Conservation (phyloP, 2,888 invertebrate species). For the Pheosia tremula region DNA sequence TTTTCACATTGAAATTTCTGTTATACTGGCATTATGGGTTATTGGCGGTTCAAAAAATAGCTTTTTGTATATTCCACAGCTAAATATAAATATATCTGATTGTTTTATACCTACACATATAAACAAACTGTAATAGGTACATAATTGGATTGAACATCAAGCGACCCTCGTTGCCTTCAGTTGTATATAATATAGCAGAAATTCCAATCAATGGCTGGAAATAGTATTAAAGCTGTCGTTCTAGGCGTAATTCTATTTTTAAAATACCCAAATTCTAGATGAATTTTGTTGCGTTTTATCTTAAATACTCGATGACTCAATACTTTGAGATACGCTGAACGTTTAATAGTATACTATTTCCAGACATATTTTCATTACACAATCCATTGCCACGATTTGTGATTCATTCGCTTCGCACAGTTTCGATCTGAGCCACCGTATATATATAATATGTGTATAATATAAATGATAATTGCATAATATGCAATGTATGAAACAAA, state of each 20-base stretch:
- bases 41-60: not conserved
- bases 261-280: not conserved
- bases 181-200: constrained; percentile 9
- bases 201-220: constrained; percentile 32
- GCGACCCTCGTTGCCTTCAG: not conserved
- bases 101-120: not conserved
- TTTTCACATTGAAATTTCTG: not conserved
- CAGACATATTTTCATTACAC: constrained; percentile 19
- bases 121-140: not conserved
- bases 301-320: not conserved
- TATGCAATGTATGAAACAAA: constrained; percentile 51
- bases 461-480: constrained; percentile 57
- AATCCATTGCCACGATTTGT: constrained; percentile 40
- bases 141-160: not conserved
- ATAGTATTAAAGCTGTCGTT: constrained; percentile 13
- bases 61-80: not conserved
- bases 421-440: constrained; percentile 31
- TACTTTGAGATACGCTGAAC: not conserved
- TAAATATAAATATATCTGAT: not conserved
- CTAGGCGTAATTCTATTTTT: not conserved
- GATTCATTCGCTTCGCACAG: constrained; percentile 49
- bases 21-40: not conserved
- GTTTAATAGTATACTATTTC: constrained; percentile 22
- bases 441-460: constrained; percentile 38
- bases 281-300: not conserved